Evolutionary conservation across 2,888 invertebrate genomes (phyloP).

Genomic region (Drosophila anomalata): DNA sequence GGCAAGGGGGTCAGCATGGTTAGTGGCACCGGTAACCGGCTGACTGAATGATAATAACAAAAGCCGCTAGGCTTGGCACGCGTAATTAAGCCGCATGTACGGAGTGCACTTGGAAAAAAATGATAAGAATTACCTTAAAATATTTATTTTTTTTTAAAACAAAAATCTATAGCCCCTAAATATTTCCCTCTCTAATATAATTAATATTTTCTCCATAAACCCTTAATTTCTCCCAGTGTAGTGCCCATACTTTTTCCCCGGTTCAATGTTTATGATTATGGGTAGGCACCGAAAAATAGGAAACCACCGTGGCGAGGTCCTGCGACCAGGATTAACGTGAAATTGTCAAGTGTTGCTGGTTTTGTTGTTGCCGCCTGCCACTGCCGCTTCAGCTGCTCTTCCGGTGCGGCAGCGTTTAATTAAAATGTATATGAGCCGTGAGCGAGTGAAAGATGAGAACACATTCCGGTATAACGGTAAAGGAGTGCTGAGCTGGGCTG

Average conservation of each 20-base stretch:
- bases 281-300: slow-evolving; percentile 45
- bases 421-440: slow-evolving; percentile 72
- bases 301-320: slow-evolving; percentile 40
- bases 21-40: slow-evolving; percentile 53
- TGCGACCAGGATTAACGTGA: slow-evolving; percentile 72
- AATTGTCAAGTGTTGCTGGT: slow-evolving; percentile 73
- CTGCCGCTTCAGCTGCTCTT: slow-evolving; percentile 21
- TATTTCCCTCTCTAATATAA: too few relatives aligned
- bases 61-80: slow-evolving; percentile 76
- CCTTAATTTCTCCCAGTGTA: background rate
- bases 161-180: too few relatives aligned
- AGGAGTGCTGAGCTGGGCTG: background rate
- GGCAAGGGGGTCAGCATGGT: slow-evolving; percentile 24
- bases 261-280: slow-evolving; percentile 76
- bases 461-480: slow-evolving; percentile 14
- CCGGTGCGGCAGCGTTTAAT: slow-evolving; percentile 65
- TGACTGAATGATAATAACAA: slow-evolving; percentile 77
- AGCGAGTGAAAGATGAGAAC: slow-evolving; percentile 43
- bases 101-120: slow-evolving; percentile 9
- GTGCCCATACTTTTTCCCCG: slow-evolving; percentile 28
- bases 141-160: too few relatives aligned
- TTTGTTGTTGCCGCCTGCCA: background rate
- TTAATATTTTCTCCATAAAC: too few relatives aligned
- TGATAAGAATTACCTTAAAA: too few relatives aligned
- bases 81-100: slow-evolving; percentile 78